These are phyloP conservation scores for Leptodactylus fuscus DNA, from an alignment of 2,113 vertebrate species.

Conservation along the genomic window DNA sequence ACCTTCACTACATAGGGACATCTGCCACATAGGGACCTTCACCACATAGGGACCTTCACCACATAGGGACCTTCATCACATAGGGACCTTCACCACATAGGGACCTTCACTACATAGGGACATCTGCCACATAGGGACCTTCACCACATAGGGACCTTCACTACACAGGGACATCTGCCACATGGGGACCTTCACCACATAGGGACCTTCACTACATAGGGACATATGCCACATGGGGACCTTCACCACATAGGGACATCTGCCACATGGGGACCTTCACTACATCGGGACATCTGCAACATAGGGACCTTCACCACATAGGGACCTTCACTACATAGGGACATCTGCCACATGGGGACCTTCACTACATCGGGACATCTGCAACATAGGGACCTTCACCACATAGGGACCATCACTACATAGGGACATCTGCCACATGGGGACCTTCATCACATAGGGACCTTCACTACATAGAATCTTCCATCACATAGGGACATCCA, in stretches of 20 bases:
- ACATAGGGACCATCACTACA: neutral
- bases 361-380: neutral
- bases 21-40: neutral
- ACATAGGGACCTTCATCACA: neutral
- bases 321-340: neutral
- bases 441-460: too few species aligned
- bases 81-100: neutral
- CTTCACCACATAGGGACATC: neutral
- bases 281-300: neutral
- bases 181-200: too few species aligned
- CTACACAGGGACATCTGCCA: neutral
- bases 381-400: too few species aligned
- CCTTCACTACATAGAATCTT: neutral
- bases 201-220: neutral
- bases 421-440: neutral
- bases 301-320: too few species aligned
- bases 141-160: neutral
- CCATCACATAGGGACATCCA: neutral
- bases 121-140: too few species aligned
- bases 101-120: neutral
- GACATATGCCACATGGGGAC: neutral
- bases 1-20: neutral
- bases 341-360: neutral
- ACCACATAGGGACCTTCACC: neutral
- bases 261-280: neutral